Conservation (phyloP, 2,113 vertebrate species). For the Cyprinodon variegatus region DNA sequence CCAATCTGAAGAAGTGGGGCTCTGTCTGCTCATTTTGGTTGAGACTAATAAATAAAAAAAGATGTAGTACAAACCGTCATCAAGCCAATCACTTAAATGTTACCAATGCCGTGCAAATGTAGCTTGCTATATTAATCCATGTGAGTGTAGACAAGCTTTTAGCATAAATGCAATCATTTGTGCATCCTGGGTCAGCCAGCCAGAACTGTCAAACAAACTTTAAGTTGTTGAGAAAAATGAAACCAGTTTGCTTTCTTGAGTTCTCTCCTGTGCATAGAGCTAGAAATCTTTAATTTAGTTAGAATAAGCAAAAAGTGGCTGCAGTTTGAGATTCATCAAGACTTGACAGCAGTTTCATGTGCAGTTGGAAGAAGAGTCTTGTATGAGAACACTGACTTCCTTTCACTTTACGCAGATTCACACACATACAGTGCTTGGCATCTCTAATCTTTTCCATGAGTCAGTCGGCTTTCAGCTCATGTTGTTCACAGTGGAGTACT, state of each 20-base stretch:
- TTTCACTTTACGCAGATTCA: slow-evolving; percentile 37
- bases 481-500: slow-evolving; percentile 31
- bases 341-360: slow-evolving; percentile 9
- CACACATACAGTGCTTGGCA: slow-evolving; percentile 35
- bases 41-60: slow-evolving; percentile 47
- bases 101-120: slow-evolving; percentile 39
- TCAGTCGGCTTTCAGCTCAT: slow-evolving; percentile 70
- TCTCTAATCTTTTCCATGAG: slow-evolving; percentile 61
- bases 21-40: slow-evolving; percentile 38
- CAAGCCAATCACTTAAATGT: slow-evolving; percentile 28
- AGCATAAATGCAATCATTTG: slow-evolving; percentile 17
- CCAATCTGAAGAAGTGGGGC: slow-evolving; percentile 38
- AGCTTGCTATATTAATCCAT: background rate
- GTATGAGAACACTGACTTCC: slow-evolving; percentile 39
- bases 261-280: slow-evolving; percentile 11
- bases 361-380: slow-evolving; percentile 37
- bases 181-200: background rate
- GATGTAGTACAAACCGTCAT: slow-evolving; percentile 11
- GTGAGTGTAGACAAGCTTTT: slow-evolving; percentile 26
- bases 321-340: slow-evolving; percentile 34
- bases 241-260: slow-evolving; percentile 2
- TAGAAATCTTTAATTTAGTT: slow-evolving; percentile 19
- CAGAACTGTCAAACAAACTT: slow-evolving; percentile 13
- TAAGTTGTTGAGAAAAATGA: slow-evolving; percentile 7
- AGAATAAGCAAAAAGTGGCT: slow-evolving; percentile 3